Conservation (phyloP, 2,113 vertebrate species). For the Etheostoma spectabile region DNA sequence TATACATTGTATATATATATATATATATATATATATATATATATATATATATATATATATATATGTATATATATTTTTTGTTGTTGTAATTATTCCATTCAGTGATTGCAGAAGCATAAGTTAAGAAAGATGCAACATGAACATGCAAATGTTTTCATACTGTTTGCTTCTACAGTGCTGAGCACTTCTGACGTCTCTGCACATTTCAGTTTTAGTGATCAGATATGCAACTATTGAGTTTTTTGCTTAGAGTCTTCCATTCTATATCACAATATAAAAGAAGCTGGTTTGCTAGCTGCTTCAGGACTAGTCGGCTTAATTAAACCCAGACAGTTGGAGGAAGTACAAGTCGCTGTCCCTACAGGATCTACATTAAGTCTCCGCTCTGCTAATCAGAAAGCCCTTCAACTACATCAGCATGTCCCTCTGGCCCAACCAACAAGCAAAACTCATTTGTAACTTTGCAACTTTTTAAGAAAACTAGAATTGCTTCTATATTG, state of each 20-base stretch:
- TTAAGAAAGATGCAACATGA: conserved; percentile 7
- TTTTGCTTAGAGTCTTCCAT: conserved; percentile 4
- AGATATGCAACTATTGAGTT: conserved; percentile 1
- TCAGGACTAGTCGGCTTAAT: conserved; percentile 67
- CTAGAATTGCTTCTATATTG: conserved; percentile 20
- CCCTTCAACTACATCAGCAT: conserved; percentile 54
- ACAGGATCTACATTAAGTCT: conserved; percentile 68
- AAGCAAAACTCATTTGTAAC: conserved; percentile 38
- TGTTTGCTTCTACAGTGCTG: neutral
- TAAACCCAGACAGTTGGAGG: conserved; percentile 74
- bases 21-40: neutral
- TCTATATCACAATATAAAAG: conserved; percentile 33
- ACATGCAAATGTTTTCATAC: conserved; percentile 15
- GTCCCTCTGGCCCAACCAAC: conserved; percentile 24
- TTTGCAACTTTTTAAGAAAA: conserved; percentile 37
- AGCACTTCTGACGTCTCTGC: conserved; percentile 9
- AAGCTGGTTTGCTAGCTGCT: conserved; percentile 39
- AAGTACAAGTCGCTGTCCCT: conserved; percentile 60
- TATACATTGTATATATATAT: neutral
- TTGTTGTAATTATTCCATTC: no score
- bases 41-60: no score
- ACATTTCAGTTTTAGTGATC: conserved; percentile 18
- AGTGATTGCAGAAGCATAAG: conserved; percentile 3
- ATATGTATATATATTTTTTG: no score
- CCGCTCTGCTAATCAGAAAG: conserved; percentile 69